A percentile compares a stretch with the other conserved stretches of the same genome.
Conservation (phyloP, 1,140 invertebrate species). For the Pseudomyrmex gracilis region DNA sequence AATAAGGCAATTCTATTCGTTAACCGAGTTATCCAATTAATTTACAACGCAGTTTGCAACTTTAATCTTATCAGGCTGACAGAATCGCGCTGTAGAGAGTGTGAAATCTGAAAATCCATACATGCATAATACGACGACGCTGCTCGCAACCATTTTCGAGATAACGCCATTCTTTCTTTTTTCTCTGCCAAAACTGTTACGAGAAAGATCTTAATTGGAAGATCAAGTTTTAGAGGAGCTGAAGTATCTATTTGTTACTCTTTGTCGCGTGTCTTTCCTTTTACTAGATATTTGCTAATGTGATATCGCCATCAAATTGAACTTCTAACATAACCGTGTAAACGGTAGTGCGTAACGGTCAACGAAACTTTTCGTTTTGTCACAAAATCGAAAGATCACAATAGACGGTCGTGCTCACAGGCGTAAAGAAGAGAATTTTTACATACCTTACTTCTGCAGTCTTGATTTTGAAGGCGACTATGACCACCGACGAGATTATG, state of each 20-base stretch:
- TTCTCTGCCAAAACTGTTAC: not conserved
- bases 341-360: not conserved
- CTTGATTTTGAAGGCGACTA: constrained; percentile 77
- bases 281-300: not conserved
- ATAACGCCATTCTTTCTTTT: not conserved
- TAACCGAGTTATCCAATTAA: constrained; percentile 7
- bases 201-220: not conserved
- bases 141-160: not conserved
- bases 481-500: constrained; percentile 77
- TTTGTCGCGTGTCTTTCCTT: too few relatives aligned
- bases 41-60: constrained; percentile 10
- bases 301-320: not conserved
- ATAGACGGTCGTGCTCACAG: not conserved
- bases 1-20: constrained; percentile 1
- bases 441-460: constrained; percentile 81
- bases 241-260: not conserved
- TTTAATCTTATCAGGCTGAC: not conserved
- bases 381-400: not conserved
- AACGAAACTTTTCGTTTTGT: not conserved
- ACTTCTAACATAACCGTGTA: not conserved
- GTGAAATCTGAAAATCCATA: not conserved
- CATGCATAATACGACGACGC: not conserved
- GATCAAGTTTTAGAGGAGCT: not conserved
- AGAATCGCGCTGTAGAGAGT: not conserved
- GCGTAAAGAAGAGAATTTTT: too few relatives aligned